Conservation (phyloP, 2,113 vertebrate species). For the Hiodon tergisus region DNA sequence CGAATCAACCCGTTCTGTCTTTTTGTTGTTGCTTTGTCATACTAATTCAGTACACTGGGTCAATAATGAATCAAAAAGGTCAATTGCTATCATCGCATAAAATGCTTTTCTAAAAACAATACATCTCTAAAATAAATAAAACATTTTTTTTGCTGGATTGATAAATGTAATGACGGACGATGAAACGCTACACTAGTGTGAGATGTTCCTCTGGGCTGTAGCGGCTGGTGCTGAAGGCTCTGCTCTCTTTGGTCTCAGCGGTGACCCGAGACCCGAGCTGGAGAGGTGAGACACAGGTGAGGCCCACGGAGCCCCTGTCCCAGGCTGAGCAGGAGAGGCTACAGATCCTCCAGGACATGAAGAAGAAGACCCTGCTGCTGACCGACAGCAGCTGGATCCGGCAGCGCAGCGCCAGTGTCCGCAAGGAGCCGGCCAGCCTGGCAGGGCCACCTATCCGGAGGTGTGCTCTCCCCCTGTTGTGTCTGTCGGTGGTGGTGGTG, state of each 20-base stretch:
- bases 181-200: no score
- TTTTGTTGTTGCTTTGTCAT: no score
- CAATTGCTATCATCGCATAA: no score
- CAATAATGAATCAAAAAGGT: no score
- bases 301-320: slow-evolving; percentile 52
- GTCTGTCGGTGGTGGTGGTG: background rate
- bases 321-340: slow-evolving; percentile 77
- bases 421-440: slow-evolving; percentile 69
- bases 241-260: background rate
- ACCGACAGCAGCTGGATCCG: slow-evolving; percentile 96
- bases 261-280: background rate
- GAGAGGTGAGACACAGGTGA: slow-evolving; percentile 11
- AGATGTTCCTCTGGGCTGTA: no score
- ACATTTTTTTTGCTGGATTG: no score
- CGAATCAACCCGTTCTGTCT: background rate
- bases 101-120: no score
- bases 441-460: slow-evolving; percentile 41
- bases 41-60: no score
- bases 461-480: background rate
- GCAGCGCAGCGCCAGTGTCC: slow-evolving; percentile 71
- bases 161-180: no score
- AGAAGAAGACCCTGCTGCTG: slow-evolving; percentile 80
- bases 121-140: no score
- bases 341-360: slow-evolving; percentile 92
- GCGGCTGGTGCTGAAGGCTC: background rate